Percentiles rank a stretch among this genome's conserved stretches.
Conservation (phyloP, 2,797 vertebrate species). For the Spatula versicolor region DNA sequence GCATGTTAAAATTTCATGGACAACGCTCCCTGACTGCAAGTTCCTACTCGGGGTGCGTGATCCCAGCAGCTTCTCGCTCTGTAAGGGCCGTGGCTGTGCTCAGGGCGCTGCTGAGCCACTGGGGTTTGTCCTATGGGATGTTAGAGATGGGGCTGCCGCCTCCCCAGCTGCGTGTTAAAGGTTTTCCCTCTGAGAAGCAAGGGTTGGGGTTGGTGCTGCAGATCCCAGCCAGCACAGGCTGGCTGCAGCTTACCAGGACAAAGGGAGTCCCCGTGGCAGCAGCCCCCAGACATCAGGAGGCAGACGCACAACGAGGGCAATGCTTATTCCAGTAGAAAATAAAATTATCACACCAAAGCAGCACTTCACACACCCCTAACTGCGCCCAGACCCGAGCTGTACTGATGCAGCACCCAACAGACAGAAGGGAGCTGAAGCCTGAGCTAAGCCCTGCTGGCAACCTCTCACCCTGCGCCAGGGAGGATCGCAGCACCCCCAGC, state of each 20-base stretch:
- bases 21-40: not conserved
- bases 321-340: not conserved
- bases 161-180: not conserved
- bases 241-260: not conserved
- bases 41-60: not conserved
- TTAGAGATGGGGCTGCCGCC: not conserved
- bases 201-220: too few relatives aligned
- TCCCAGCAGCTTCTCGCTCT: not conserved
- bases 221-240: not conserved
- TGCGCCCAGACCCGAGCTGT: not conserved
- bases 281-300: not conserved
- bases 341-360: not conserved
- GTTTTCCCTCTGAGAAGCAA: not conserved
- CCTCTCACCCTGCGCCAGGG: rapidly evolving
- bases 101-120: too few relatives aligned
- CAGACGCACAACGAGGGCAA: not conserved
- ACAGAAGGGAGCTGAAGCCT: not conserved
- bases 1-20: not conserved
- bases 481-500: not conserved
- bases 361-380: rapidly evolving
- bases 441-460: too few relatives aligned
- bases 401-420: rapidly evolving
- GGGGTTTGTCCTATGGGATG: not conserved
- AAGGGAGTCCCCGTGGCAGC: not conserved
- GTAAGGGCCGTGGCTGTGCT: too few relatives aligned